phyloP scores from a whole-genome alignment of 2,888 invertebrate species.

The Parascotia fuliginaria region DNA sequence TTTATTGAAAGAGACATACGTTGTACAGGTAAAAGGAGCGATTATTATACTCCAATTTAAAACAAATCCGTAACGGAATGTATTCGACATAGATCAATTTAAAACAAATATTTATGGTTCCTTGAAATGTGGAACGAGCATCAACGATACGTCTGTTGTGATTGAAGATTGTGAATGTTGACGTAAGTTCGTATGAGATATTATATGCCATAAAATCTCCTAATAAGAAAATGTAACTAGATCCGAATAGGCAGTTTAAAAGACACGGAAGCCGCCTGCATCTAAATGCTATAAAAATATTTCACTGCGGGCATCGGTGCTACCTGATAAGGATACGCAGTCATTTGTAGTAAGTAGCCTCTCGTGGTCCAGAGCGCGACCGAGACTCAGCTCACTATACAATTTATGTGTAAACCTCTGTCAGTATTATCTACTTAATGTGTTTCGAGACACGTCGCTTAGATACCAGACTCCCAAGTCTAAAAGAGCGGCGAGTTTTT shows the following conservation, averaged over 20 bases:
- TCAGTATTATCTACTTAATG: constrained; percentile 64
- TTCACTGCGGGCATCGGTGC: constrained; percentile 73
- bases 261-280: constrained; percentile 73
- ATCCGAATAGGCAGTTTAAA: constrained; percentile 54
- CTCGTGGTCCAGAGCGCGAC: constrained; percentile 61
- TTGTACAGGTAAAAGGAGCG: constrained; percentile 53
- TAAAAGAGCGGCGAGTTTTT: constrained; percentile 52
- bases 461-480: constrained; percentile 57
- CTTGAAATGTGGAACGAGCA: constrained; percentile 30
- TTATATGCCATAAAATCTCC: constrained; percentile 54
- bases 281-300: constrained; percentile 78
- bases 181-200: constrained; percentile 53
- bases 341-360: constrained; percentile 78
- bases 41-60: constrained; percentile 64
- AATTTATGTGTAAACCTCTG: constrained; percentile 71
- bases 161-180: constrained; percentile 55
- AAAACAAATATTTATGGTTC: constrained; percentile 61
- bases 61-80: constrained; percentile 64
- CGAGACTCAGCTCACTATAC: constrained; percentile 49
- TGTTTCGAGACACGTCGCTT: constrained; percentile 63
- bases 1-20: constrained; percentile 65
- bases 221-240: constrained; percentile 74
- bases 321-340: constrained; percentile 82
- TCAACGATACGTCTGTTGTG: constrained; percentile 30
- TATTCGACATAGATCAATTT: constrained; percentile 52